Base-by-base conservation (phyloP, 1,140 invertebrate genomes). In the Drosophila subpulchrella region DNA sequence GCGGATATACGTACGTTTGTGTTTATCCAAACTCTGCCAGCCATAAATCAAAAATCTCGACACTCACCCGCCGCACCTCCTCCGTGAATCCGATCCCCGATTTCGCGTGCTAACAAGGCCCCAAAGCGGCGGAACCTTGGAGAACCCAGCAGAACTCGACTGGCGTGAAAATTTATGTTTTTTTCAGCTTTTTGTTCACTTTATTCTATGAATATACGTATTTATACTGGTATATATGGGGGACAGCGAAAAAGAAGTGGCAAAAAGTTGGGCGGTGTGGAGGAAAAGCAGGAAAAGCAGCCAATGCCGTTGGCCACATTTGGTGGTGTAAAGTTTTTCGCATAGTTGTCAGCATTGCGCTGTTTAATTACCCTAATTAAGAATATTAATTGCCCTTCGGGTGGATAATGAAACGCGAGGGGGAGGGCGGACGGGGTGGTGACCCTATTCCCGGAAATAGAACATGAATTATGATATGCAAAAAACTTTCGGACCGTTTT, bases 331-430 rank as follows among this genome's bases (percentile, higher is more conserved):
- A 73, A 77, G 62, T 68, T 86, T 83, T 83, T 90, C 77, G 85
- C 80, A 90, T 90, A 83, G 89, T 86, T 91, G 90, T 90, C 90
- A 91, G 90, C 73, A 82, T 78, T 73, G 72, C 81, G 81, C 73
- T 91, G 86, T 88, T 90, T 88, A 91, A 91, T 91, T 91, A 90
- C 79, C 79, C 90, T 90, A 91, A 91, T 91, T 91, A 91, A 90
- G 90, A 91, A 84, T 86, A 91, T 91, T 90, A 91, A 91, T 91
- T 90, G 89, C 86, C 76, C 47, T 85, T 84, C 61, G 58, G 66
- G 81, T 66, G 65, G 65, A 68, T 68, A 68, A 65, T 42, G 17
- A 47, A 8, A 20, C 11, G 48, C 12, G 15, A 27, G n/a, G 24
- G 46, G 17, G 11, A 2, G 13, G 44, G 32, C 8, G 13, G 36